Evolutionary conservation across 2,797 vertebrate genomes (phyloP).

Genomic region (Acanthornis magna): DNA sequence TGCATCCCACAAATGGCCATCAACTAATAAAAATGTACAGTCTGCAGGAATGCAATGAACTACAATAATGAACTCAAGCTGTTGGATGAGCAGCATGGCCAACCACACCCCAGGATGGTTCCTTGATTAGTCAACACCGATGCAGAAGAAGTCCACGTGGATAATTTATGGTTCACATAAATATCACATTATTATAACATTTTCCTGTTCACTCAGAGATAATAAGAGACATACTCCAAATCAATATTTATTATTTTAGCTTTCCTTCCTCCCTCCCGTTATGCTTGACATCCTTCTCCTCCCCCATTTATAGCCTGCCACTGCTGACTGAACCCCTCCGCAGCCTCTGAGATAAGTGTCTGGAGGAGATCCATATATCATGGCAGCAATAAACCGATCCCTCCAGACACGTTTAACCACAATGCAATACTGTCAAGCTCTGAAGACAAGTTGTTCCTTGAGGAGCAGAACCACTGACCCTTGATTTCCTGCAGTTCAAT

Average conservation of each 20-base stretch:
- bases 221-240: conserved; percentile 46
- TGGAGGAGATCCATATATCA: conserved; percentile 40
- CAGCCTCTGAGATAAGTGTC: not conserved
- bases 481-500: conserved; percentile 33
- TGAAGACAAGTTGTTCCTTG: conserved; percentile 39
- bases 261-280: conserved; percentile 44
- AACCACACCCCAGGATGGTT: not conserved
- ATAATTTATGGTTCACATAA: conserved; percentile 47
- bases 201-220: conserved; percentile 45
- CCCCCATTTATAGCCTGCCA: conserved; percentile 41
- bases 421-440: conserved; percentile 16
- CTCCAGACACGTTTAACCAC: conserved; percentile 25
- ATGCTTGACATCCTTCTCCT: conserved; percentile 50
- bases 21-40: conserved; percentile 20
- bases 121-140: conserved; percentile 2
- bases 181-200: conserved; percentile 31
- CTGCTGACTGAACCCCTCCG: conserved; percentile 23
- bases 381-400: conserved; percentile 24
- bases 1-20: not conserved
- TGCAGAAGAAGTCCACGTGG: not conserved
- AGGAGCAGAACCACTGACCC: conserved; percentile 40
- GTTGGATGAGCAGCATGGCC: not conserved
- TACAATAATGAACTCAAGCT: not conserved
- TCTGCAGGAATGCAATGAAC: conserved; percentile 7
- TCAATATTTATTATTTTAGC: conserved; percentile 62